phyloP scores from a whole-genome alignment of 2,797 vertebrate species.

The Mallotus villosus region DNA sequence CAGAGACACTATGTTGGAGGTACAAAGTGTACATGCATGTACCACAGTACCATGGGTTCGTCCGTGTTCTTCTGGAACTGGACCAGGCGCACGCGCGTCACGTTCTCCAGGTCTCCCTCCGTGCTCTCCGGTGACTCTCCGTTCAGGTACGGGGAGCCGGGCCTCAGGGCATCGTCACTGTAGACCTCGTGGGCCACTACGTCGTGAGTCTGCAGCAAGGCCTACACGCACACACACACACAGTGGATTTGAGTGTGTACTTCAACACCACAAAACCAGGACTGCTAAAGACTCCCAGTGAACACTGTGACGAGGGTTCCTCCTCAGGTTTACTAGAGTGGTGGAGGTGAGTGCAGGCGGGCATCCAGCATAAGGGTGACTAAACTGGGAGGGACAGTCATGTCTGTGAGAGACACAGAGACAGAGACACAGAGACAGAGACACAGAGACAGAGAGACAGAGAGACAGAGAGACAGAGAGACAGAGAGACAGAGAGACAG shows the following conservation, averaged over 20 bases:
- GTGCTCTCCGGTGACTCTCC: slow-evolving; percentile 97
- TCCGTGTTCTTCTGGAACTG: slow-evolving; percentile 99
- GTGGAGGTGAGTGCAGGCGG: too few species aligned
- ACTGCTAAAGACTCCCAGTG: too few species aligned
- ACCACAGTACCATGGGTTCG: slow-evolving; percentile 87
- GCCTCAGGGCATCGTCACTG: slow-evolving; percentile 96
- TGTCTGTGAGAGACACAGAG: too few species aligned
- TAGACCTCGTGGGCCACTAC: slow-evolving; percentile 99
- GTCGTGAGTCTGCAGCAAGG: slow-evolving; percentile 98
- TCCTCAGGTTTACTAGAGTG: too few species aligned
- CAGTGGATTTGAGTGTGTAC: background rate
- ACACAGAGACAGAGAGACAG: too few species aligned
- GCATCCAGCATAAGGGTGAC: too few species aligned
- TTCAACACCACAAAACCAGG: too few species aligned
- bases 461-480: too few species aligned
- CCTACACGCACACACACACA: slow-evolving; percentile 65
- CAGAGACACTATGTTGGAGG: background rate
- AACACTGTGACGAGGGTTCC: too few species aligned
- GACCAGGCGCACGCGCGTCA: slow-evolving; percentile 96
- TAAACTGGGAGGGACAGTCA: too few species aligned
- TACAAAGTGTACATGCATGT: slow-evolving; percentile 55
- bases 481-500: background rate
- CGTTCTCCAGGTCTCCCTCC: slow-evolving; percentile 97
- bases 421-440: too few species aligned
- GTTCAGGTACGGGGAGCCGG: slow-evolving; percentile 96